These are phyloP conservation scores for Macrobrachium rosenbergii DNA, from an alignment of 1,140 invertebrate genomes.

Conservation along the genomic window DNA sequence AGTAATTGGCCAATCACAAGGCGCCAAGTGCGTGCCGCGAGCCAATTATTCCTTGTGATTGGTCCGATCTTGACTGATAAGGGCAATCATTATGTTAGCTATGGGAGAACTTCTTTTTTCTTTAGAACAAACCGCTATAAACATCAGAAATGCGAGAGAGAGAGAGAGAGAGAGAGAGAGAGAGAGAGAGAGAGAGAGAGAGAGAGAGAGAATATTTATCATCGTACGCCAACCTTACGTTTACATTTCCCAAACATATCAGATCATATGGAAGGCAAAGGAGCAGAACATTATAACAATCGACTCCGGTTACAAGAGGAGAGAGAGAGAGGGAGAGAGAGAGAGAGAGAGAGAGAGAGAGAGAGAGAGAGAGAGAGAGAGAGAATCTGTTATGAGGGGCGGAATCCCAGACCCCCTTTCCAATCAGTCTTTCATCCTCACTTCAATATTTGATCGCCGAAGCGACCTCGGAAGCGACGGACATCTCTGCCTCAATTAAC, in stretches of 20 bases:
- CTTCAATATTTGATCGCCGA: too few relatives aligned
- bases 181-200: constrained; percentile 27
- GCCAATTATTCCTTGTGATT: too few relatives aligned
- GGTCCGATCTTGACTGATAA: too few relatives aligned
- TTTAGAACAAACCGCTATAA: neutral
- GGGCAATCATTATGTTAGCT: too few relatives aligned
- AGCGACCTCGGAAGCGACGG: too few relatives aligned
- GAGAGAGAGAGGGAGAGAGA: neutral
- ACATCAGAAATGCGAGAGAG: too few relatives aligned
- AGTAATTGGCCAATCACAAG: too few relatives aligned
- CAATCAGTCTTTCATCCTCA: too few relatives aligned
- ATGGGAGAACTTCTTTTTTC: neutral
- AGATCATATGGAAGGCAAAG: too few relatives aligned
- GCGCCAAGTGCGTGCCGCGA: too few relatives aligned
- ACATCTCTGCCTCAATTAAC: too few relatives aligned
- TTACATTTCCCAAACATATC: too few relatives aligned
- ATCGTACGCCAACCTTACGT: neutral
- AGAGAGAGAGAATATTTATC: constrained; percentile 1
- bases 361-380: neutral
- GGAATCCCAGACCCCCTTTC: neutral
- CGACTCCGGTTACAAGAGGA: neutral
- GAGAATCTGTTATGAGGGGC: neutral
- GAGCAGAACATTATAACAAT: neutral
- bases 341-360: neutral
- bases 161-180: constrained; percentile 18